A percentile compares a stretch with the other conserved stretches of the same genome.
These are phyloP conservation scores for Morpho deidamia DNA, from an alignment of 2,888 invertebrate species.

Conservation along the genomic window DNA sequence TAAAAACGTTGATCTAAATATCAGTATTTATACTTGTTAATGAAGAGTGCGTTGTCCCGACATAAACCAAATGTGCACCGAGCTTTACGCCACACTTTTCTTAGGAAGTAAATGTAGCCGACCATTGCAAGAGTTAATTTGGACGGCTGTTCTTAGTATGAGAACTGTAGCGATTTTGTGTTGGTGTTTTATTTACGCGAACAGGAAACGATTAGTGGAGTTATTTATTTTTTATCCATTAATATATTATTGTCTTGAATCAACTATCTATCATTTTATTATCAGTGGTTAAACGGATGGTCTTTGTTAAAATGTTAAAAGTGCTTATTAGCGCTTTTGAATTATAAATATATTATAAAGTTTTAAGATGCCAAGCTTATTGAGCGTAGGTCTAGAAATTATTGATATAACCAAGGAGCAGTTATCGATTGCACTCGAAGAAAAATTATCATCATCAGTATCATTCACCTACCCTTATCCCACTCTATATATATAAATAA, in stretches of 20 bases:
- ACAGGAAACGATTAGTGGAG: conserved; percentile 36
- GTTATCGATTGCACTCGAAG: no score
- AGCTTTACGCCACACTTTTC: conserved; percentile 36
- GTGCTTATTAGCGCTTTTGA: no score
- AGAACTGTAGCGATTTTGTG: conserved; percentile 47
- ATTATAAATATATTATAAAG: no score
- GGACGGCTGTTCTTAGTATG: conserved; percentile 38
- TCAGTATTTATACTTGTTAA: neutral
- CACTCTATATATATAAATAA: no score
- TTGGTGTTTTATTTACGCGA: conserved; percentile 30
- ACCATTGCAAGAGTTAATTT: conserved; percentile 44
- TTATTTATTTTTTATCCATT: conserved; percentile 37
- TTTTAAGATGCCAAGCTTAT: no score
- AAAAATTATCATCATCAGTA: no score
- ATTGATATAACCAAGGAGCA: no score
- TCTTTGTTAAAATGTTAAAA: no score
- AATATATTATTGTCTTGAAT: conserved; percentile 39
- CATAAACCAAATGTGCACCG: conserved; percentile 2
- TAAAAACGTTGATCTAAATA: no score
- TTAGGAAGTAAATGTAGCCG: conserved; percentile 53
- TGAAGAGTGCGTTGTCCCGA: neutral
- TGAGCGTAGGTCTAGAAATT: no score
- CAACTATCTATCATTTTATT: conserved; percentile 29
- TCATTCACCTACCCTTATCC: no score
- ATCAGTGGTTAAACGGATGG: no score